A percentile compares a stretch with the other conserved stretches of the same genome.
Evolutionary conservation across 2,888 invertebrate species (phyloP).

Genomic region (Cantharis rustica): DNA sequence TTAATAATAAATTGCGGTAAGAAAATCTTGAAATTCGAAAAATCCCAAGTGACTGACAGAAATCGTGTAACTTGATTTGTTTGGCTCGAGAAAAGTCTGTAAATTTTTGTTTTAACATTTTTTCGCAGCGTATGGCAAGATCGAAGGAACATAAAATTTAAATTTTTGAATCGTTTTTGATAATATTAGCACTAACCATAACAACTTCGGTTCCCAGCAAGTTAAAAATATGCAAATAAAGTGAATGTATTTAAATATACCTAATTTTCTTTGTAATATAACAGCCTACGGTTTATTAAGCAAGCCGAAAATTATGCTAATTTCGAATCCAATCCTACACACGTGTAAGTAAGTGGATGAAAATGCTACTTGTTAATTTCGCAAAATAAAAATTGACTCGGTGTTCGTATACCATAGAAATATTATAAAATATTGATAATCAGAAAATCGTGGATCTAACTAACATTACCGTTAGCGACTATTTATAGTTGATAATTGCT

Average conservation of each 20-base stretch:
- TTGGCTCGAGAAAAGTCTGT: not conserved
- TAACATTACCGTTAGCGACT: not conserved
- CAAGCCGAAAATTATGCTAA: conserved; percentile 11
- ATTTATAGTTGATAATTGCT: not conserved
- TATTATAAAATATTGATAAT: not conserved
- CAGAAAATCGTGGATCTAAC: not conserved
- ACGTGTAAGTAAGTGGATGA: conserved; percentile 10
- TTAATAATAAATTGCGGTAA: too few relatives aligned
- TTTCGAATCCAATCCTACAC: conserved; percentile 10
- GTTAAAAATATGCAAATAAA: not conserved
- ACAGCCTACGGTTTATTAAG: conserved; percentile 18
- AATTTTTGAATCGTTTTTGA: not conserved
- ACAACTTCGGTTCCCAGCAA: not conserved
- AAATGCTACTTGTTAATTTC: conserved; percentile 11
- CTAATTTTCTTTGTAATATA: conserved; percentile 12
- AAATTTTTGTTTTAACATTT: not conserved
- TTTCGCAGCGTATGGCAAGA: not conserved
- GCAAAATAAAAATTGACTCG: not conserved
- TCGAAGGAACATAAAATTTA: not conserved
- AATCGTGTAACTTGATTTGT: not conserved
- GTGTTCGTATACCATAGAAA: not conserved
- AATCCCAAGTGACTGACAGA: not conserved
- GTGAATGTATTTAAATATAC: not conserved
- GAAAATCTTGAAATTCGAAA: too few relatives aligned
- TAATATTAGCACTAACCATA: not conserved